These are phyloP conservation scores for Nyctalus aviator DNA, from an alignment of 2,797 vertebrate species.

Conservation along the genomic window DNA sequence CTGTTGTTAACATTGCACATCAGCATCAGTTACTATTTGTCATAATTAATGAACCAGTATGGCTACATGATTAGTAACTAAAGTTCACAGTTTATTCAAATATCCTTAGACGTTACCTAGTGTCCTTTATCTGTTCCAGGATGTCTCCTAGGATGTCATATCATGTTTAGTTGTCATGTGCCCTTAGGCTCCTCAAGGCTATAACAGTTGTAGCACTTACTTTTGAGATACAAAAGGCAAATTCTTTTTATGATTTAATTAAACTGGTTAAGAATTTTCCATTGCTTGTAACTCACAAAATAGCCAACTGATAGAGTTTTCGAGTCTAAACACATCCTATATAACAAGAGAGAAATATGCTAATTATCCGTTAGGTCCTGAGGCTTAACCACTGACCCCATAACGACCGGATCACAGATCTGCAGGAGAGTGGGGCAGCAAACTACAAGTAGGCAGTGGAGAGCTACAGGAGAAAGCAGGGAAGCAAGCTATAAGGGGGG, in stretches of 20 bases:
- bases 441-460: too few relatives aligned
- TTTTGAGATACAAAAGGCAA: background rate
- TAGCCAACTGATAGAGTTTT: background rate
- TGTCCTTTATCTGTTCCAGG: background rate
- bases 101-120: background rate
- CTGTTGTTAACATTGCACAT: background rate
- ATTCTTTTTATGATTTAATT: background rate
- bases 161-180: background rate
- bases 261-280: background rate
- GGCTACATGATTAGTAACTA: background rate
- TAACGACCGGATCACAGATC: too few relatives aligned
- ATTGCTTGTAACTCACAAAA: background rate
- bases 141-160: background rate
- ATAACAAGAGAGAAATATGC: too few relatives aligned
- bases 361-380: too few relatives aligned
- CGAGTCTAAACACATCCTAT: background rate
- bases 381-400: too few relatives aligned
- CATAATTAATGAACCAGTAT: background rate
- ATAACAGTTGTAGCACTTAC: background rate
- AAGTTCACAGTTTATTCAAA: background rate
- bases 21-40: background rate
- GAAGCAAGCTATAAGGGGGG: too few relatives aligned
- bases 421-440: too few relatives aligned
- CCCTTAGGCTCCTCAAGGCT: background rate
- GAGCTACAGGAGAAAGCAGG: too few relatives aligned